These are phyloP conservation scores for Setipinna tenuifilis DNA, from an alignment of 2,797 vertebrate species.

Conservation along the genomic window DNA sequence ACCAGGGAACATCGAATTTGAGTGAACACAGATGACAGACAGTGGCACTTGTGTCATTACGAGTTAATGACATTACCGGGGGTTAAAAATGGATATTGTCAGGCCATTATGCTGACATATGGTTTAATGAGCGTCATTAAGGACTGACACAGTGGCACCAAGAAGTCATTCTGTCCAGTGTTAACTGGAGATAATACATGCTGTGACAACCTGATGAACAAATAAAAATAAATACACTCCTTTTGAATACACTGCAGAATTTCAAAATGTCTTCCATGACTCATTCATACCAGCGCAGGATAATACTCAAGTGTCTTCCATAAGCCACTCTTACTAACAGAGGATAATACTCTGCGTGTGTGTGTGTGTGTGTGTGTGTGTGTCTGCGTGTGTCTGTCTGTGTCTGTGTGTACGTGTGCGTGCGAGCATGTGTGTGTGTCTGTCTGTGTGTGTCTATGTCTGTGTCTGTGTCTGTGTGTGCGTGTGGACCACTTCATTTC, in stretches of 20 bases:
- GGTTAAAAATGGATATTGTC: neutral
- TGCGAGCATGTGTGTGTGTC: slow-evolving; percentile 3
- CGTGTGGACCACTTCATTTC: neutral
- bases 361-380: slow-evolving; percentile 3
- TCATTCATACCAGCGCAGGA: neutral
- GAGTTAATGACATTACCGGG: neutral
- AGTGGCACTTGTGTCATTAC: neutral
- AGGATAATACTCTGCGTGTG: neutral
- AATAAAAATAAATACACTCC: neutral
- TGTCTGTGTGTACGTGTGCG: slow-evolving; percentile 6
- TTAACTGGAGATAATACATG: neutral
- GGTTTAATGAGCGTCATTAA: neutral
- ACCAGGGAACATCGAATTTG: neutral
- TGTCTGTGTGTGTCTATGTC: neutral
- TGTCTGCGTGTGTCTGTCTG: neutral
- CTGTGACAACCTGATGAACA: neutral
- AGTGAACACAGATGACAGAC: neutral
- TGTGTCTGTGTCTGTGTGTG: neutral
- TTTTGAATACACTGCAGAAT: neutral
- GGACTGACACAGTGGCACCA: neutral
- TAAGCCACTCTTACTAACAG: no score
- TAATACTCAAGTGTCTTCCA: neutral
- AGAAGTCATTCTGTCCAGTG: neutral
- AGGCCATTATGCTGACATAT: neutral
- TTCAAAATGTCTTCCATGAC: neutral